These are phyloP conservation scores for Oxyura jamaicensis DNA, from an alignment of 2,113 vertebrate species.

Conservation along the genomic window DNA sequence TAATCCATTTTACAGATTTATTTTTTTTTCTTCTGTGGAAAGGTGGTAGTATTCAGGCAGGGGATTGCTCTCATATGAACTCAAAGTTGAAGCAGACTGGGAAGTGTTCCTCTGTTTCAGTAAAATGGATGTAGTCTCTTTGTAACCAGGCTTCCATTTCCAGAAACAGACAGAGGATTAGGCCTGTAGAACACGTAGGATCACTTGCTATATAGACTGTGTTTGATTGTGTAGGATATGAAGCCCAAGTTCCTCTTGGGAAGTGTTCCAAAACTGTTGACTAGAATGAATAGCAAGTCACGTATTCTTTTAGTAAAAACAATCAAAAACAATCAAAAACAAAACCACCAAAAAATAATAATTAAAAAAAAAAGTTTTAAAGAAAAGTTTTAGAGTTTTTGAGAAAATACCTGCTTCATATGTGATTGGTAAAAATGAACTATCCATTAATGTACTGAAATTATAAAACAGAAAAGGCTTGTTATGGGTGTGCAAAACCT, in stretches of 20 bases:
- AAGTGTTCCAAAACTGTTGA: neutral
- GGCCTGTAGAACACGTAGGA: neutral
- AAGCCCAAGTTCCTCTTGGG: neutral
- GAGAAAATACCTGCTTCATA: neutral
- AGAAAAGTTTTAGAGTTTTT: neutral
- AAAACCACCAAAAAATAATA: neutral
- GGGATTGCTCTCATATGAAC: fast-evolving
- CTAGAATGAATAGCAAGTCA: neutral
- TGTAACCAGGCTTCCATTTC: neutral
- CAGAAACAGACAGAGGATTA: neutral
- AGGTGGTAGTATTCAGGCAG: neutral
- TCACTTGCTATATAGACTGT: neutral
- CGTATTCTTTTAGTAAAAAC: neutral
- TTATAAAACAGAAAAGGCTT: neutral
- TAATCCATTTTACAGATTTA: neutral
- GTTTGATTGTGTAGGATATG: neutral
- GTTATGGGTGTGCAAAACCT: neutral
- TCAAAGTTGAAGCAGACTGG: neutral
- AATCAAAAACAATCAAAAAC: too few relatives aligned
- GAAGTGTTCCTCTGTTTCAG: neutral
- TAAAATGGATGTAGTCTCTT: neutral
- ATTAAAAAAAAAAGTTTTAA: neutral
- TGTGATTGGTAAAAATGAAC: neutral
- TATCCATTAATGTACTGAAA: neutral
- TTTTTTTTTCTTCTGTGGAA: neutral